Evolutionary conservation across 2,888 invertebrate species (phyloP), one percentile per base, ranked within the genome.

Genomic region (Nyleta sp.): DNA sequence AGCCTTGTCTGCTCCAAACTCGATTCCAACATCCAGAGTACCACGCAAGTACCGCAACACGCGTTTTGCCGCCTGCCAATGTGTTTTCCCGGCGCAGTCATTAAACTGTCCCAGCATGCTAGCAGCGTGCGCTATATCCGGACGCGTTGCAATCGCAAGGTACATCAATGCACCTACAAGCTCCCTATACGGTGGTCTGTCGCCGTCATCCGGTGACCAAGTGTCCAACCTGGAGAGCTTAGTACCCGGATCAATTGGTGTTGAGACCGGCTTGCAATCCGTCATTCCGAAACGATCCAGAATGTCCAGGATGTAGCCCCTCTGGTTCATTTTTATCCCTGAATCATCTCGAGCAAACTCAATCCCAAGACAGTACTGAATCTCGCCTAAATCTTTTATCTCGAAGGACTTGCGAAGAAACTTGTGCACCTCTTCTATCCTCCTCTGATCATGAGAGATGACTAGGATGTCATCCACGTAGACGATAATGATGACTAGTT

Each of bases 251-350:
- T 81, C 77, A 17, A 81, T 64, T 6, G 82, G 85, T n/a, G 83
- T 84, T 44, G 67, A 48, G 2, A 84, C 84, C 40, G 85, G 71
- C 15, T 86, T 85, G 18, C 78, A 82, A 44, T 85, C 72, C 8
- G 62, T 53, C 85, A 87, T 85, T 33, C 76, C 72, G 72, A 84
- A 87, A 6, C 81, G 52, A 33, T 80, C 59, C 24, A 85, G 60
- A 17, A 84, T 17, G 13, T 84, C 80, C 2, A 57, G 60, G 28
- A 86, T 78, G 44, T 86, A 85, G 7, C 75, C 76, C 10, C n/a
- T n/a, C n/a, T 35, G 35, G 11, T 11, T 35, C 11, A 35, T 4
- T 2, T n/a, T 35, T 4, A 35, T n/a, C 8, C 8, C 8, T 11
- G 8, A 11, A 8, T 35, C 35, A 6, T n/a, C 35, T 35, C 2